phyloP scores from a whole-genome alignment of 1,140 invertebrate genomes.

The Drosophila sp. region DNA sequence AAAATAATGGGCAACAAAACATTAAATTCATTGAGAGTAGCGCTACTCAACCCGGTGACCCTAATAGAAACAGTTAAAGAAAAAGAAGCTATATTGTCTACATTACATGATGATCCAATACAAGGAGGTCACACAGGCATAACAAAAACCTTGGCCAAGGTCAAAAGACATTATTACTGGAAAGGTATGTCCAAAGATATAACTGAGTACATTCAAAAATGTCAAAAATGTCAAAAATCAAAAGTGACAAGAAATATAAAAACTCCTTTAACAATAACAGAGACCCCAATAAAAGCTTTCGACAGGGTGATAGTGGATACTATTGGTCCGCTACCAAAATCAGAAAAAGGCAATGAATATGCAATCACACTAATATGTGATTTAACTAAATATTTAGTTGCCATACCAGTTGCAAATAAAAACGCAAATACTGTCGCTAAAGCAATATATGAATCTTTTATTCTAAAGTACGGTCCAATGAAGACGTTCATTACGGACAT shows the following conservation, averaged over 20 bases:
- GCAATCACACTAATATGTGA: constrained; percentile 50
- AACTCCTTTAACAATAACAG: constrained; percentile 19
- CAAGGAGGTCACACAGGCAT: constrained; percentile 39
- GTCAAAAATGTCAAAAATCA: constrained; percentile 29
- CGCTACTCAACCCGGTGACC: constrained; percentile 35
- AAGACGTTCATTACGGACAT: constrained; percentile 44
- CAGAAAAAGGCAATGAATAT: constrained; percentile 44
- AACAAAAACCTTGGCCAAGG: constrained; percentile 28
- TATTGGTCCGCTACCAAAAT: constrained; percentile 35
- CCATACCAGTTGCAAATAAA: constrained; percentile 49
- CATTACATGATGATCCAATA: constrained; percentile 33
- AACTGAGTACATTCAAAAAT: constrained; percentile 27
- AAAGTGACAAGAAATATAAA: constrained; percentile 22
- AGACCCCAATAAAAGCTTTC: constrained; percentile 25
- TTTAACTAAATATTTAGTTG: constrained; percentile 44
- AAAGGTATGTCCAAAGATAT: constrained; percentile 24
- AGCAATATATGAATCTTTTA: constrained; percentile 51
- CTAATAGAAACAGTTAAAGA: constrained; percentile 21
- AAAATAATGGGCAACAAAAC: constrained; percentile 33
- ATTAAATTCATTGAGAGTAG: constrained; percentile 42
- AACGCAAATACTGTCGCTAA: constrained; percentile 38
- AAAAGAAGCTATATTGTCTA: constrained; percentile 39
- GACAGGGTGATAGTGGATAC: constrained; percentile 42
- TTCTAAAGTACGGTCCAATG: constrained; percentile 39
- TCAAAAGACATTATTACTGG: constrained; percentile 39